These are phyloP conservation scores for Spea hammondii DNA, from an alignment of 2,797 vertebrate genomes.

Conservation along the genomic window DNA sequence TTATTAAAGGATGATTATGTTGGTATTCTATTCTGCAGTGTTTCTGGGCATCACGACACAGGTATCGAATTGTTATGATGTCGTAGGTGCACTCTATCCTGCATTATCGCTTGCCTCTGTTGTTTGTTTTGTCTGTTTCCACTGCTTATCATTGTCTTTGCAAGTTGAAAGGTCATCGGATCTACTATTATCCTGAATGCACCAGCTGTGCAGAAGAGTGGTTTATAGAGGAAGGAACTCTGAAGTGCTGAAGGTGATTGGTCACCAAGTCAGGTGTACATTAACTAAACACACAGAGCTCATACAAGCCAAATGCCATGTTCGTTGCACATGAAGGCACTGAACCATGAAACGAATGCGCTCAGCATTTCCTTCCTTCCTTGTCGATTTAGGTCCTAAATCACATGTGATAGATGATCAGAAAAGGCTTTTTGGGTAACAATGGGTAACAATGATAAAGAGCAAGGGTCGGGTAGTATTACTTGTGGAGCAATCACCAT, in stretches of 20 bases:
- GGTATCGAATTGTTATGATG: not conserved
- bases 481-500: too few species aligned
- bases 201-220: constrained; percentile 5
- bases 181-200: not conserved
- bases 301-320: constrained; percentile 12
- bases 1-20: too few species aligned
- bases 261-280: constrained; percentile 9
- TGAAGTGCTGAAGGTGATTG: constrained; percentile 2
- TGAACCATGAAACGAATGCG: constrained; percentile 26
- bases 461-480: too few species aligned
- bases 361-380: constrained; percentile 32
- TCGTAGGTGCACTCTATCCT: not conserved
- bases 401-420: constrained; percentile 9
- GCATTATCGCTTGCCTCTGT: not conserved
- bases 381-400: constrained; percentile 10
- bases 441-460: not conserved
- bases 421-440: not conserved
- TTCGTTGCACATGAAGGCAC: constrained; percentile 39
- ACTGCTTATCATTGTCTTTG: constrained; percentile 14
- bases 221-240: constrained; percentile 16
- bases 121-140: not conserved
- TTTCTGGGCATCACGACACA: too few species aligned
- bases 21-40: too few species aligned
- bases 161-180: constrained; percentile 16
- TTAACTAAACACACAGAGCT: constrained; percentile 26